Percentiles rank a stretch among this genome's conserved stretches.
Evolutionary conservation across 2,888 invertebrate species (phyloP).

Genomic region (Ectemnius continuus): DNA sequence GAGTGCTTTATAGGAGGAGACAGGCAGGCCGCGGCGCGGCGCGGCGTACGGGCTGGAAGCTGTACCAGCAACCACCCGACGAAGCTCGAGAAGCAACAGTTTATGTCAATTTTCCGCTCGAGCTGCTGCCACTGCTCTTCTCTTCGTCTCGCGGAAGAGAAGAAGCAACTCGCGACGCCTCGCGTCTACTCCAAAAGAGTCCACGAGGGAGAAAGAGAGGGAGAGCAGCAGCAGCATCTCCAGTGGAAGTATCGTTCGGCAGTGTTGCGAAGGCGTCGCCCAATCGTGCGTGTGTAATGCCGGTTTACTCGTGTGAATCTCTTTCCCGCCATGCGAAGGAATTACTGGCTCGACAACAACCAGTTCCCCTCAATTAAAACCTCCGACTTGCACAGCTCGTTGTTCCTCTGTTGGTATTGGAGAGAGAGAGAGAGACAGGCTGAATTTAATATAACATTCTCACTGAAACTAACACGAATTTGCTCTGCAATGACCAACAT

Average conservation of each 20-base stretch:
- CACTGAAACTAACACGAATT: no score
- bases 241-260: slow-evolving; percentile 50
- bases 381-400: no score
- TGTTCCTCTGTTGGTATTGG: no score
- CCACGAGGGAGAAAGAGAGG: not conserved
- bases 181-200: no score
- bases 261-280: slow-evolving; percentile 40
- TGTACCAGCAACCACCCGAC: slow-evolving; percentile 42
- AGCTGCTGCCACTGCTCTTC: slow-evolving; percentile 32
- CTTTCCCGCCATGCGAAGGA: not conserved
- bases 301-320: slow-evolving; percentile 37
- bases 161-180: slow-evolving; percentile 17
- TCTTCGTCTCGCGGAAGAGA: slow-evolving; percentile 7
- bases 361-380: no score
- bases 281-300: slow-evolving; percentile 49
- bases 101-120: slow-evolving; percentile 63
- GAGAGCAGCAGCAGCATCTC: slow-evolving; percentile 1
- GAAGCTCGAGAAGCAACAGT: slow-evolving; percentile 56
- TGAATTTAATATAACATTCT: no score
- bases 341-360: no score
- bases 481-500: no score
- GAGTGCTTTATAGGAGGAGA: slow-evolving; percentile 29
- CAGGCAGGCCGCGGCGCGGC: no score
- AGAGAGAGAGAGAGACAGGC: no score
- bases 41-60: slow-evolving; percentile 26